These are phyloP conservation scores for Cottus gobio DNA, from an alignment of 2,113 vertebrate species.

Conservation along the genomic window DNA sequence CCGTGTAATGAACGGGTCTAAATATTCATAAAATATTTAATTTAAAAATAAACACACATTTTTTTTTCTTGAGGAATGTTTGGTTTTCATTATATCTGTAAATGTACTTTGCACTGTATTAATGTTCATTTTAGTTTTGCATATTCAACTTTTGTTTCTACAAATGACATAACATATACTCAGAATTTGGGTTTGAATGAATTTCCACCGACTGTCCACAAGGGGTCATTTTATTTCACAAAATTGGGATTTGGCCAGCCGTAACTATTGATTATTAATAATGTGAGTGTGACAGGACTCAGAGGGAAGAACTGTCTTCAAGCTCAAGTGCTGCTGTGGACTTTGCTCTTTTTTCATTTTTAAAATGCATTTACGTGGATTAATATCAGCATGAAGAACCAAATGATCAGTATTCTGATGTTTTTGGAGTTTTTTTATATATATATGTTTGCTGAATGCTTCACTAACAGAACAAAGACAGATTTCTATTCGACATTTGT, in stretches of 20 bases:
- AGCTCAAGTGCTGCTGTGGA: slow-evolving; percentile 43
- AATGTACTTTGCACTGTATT: slow-evolving; percentile 15
- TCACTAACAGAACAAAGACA: slow-evolving; percentile 51
- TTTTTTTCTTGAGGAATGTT: background rate
- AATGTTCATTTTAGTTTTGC: slow-evolving; percentile 26
- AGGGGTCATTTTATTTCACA: slow-evolving; percentile 55
- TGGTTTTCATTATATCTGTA: slow-evolving; percentile 10
- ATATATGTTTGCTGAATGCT: slow-evolving; percentile 40
- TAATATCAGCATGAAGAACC: slow-evolving; percentile 35
- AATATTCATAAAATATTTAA: slow-evolving; percentile 19
- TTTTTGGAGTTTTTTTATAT: slow-evolving; percentile 24
- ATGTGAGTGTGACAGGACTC: slow-evolving; percentile 40
- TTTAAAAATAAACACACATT: background rate
- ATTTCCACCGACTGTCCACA: slow-evolving; percentile 62
- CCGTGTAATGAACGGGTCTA: background rate
- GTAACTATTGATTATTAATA: slow-evolving; percentile 30
- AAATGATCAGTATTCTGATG: slow-evolving; percentile 61
- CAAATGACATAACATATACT: slow-evolving; percentile 6
- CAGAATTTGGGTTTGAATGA: background rate
- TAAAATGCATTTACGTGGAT: slow-evolving; percentile 26
- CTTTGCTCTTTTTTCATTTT: slow-evolving; percentile 14
- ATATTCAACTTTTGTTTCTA: slow-evolving; percentile 28
- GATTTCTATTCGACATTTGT: slow-evolving; percentile 57
- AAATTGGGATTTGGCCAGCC: slow-evolving; percentile 3
- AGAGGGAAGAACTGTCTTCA: slow-evolving; percentile 25